These are phyloP conservation scores for Calephelis virginiensis DNA, from an alignment of 1,140 invertebrate genomes.

Conservation along the genomic window DNA sequence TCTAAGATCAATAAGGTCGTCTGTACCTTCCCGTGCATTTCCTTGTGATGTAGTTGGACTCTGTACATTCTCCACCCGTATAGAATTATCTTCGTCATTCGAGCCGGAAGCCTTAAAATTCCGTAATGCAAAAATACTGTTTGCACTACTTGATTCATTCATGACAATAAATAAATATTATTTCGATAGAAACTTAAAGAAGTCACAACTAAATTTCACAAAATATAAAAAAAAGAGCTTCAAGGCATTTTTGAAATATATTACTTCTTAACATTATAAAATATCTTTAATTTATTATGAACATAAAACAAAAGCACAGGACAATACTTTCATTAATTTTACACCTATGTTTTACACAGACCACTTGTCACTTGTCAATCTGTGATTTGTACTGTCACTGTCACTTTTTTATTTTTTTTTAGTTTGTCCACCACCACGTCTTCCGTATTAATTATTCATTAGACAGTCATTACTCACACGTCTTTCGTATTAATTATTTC, in stretches of 20 bases:
- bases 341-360: no score
- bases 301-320: background rate
- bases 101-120: slow-evolving; percentile 13
- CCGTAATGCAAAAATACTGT: slow-evolving; percentile 20
- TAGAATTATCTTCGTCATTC: slow-evolving; percentile 31
- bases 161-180: slow-evolving; percentile 35
- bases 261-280: background rate
- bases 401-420: no score
- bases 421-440: no score
- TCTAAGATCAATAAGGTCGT: slow-evolving; percentile 79
- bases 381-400: no score
- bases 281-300: background rate
- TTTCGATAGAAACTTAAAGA: slow-evolving; percentile 11
- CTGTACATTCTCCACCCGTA: slow-evolving; percentile 34
- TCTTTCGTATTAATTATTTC: no score
- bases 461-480: no score
- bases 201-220: background rate
- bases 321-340: no score
- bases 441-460: no score
- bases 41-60: slow-evolving; percentile 47
- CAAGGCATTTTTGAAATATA: background rate
- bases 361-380: no score
- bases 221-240: background rate
- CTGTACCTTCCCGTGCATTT: slow-evolving; percentile 60
- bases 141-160: slow-evolving; percentile 51